These are phyloP conservation scores for Rousettus madagascariensis DNA, from an alignment of 2,797 vertebrate species.

Conservation along the genomic window DNA sequence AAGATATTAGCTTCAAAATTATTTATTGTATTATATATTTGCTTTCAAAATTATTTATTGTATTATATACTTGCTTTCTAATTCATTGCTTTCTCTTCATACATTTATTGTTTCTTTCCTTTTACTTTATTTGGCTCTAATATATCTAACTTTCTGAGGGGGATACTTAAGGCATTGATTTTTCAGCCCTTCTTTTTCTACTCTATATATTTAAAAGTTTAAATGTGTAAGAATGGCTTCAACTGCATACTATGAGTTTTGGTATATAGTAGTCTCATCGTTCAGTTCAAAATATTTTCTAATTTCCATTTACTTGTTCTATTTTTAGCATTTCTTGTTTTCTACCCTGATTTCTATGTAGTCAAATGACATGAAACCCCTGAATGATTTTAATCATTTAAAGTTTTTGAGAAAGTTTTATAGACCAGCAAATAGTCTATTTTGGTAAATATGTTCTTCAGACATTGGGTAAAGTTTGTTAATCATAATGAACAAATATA, in stretches of 20 bases:
- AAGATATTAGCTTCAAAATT: background rate
- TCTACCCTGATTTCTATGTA: background rate
- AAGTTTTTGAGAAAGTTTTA: background rate
- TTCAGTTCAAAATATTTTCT: background rate
- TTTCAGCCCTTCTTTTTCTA: background rate
- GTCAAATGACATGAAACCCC: background rate
- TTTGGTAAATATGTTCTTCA: background rate
- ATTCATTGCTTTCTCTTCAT: background rate
- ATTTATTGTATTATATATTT: background rate
- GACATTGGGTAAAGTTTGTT: background rate
- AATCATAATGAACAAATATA: background rate
- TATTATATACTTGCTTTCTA: background rate
- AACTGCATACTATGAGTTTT: background rate
- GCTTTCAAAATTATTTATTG: background rate
- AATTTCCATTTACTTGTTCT: background rate
- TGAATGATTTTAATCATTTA: background rate
- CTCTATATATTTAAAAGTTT: background rate
- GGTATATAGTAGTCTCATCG: background rate
- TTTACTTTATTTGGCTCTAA: background rate
- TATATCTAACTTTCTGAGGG: background rate
- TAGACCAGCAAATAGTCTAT: background rate
- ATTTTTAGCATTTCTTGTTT: background rate
- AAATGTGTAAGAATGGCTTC: background rate
- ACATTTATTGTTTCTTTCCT: background rate
- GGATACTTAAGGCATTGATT: background rate